phyloP scores from a whole-genome alignment of 1,140 invertebrate genomes.

The Colletes gigas region DNA sequence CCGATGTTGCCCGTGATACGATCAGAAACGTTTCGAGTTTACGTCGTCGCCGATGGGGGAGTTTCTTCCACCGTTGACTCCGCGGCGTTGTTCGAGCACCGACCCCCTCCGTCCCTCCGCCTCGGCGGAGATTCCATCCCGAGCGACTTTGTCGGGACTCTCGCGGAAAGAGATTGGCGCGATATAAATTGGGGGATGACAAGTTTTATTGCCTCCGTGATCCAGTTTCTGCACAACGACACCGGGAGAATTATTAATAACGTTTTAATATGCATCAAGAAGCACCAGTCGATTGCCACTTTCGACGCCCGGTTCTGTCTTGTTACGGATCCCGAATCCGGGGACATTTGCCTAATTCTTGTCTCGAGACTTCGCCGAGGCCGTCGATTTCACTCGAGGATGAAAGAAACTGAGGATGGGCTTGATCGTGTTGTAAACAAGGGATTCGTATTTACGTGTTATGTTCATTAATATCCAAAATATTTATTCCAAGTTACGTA shows the following conservation, averaged over 20 bases:
- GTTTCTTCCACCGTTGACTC: constrained; percentile 34
- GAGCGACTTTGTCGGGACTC: too few relatives aligned
- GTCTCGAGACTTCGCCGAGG: neutral
- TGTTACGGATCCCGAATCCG: neutral
- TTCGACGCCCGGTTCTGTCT: neutral
- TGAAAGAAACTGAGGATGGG: neutral
- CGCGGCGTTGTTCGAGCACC: neutral
- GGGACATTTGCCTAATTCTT: neutral
- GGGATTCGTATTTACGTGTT: too few relatives aligned
- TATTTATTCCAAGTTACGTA: too few relatives aligned
- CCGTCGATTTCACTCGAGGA: neutral
- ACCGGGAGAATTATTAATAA: neutral
- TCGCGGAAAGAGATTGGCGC: too few relatives aligned
- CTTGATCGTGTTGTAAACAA: neutral
- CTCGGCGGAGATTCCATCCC: too few relatives aligned
- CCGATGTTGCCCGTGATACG: constrained; percentile 39
- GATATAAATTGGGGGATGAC: neutral
- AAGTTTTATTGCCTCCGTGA: neutral
- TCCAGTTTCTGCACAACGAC: neutral
- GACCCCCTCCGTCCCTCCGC: too few relatives aligned
- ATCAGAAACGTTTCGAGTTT: constrained; percentile 31
- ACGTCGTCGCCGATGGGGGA: constrained; percentile 22
- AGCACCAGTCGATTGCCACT: constrained; percentile 24
- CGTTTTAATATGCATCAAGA: constrained; percentile 37
- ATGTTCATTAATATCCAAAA: too few relatives aligned